Evolutionary conservation across 1,140 invertebrate species (phyloP).

Genomic region (Nomia melanderi): DNA sequence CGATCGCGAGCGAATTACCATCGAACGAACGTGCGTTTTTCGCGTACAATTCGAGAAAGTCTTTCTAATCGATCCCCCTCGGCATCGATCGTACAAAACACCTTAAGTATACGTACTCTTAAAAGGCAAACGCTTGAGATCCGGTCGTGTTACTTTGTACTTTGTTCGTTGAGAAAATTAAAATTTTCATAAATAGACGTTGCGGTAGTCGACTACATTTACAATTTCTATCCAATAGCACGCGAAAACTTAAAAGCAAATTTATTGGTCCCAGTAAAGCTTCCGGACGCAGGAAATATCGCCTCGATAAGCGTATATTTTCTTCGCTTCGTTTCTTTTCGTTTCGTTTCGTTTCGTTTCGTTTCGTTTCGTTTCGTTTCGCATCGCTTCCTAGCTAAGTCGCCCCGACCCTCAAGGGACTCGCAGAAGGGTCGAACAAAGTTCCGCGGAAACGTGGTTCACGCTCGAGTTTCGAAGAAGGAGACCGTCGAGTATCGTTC

Average conservation of each 20-base stretch:
- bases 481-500: background rate
- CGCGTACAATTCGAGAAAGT: background rate
- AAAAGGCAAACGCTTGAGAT: conserved; percentile 71
- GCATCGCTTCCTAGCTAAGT: too few species aligned
- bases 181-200: conserved; percentile 59
- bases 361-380: too few species aligned
- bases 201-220: conserved; percentile 42
- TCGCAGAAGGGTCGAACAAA: too few species aligned
- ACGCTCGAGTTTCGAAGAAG: too few species aligned
- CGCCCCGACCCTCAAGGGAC: too few species aligned
- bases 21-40: background rate
- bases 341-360: too few species aligned
- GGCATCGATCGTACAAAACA: conserved; percentile 25
- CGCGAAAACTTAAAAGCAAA: conserved; percentile 51
- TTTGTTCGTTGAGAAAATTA: conserved; percentile 72
- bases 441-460: too few species aligned
- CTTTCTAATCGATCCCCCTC: background rate
- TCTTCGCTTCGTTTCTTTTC: too few species aligned
- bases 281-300: conserved; percentile 48
- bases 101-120: conserved; percentile 31
- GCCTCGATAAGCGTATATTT: background rate
- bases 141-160: conserved; percentile 75
- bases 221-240: conserved; percentile 20
- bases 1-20: background rate
- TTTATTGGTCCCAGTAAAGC: conserved; percentile 62